phyloP scores from a whole-genome alignment of 1,140 invertebrate species.

The Druon quercuslanigerum region DNA sequence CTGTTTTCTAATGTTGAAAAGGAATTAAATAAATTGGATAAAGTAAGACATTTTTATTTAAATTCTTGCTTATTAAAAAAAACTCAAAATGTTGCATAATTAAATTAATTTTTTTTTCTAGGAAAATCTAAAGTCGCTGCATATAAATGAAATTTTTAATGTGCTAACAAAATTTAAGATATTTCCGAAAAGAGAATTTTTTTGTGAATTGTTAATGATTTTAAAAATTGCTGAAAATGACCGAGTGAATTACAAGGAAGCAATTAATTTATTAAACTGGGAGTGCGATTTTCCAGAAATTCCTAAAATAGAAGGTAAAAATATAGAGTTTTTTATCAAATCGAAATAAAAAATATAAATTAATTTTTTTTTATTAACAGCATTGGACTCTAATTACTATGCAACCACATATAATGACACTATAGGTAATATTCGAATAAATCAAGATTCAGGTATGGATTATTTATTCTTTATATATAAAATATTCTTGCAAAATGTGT shows the following conservation, averaged over 20 bases:
- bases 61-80: slow-evolving; percentile 4
- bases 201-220: slow-evolving; percentile 45
- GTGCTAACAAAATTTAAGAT: slow-evolving; percentile 42
- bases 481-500: not conserved
- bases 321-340: not conserved
- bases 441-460: not conserved
- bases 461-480: not conserved
- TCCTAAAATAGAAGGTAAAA: slow-evolving; percentile 33
- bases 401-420: slow-evolving; percentile 37
- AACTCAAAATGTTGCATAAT: not conserved
- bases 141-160: slow-evolving; percentile 41
- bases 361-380: not conserved
- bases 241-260: slow-evolving; percentile 45
- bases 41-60: slow-evolving; percentile 43
- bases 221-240: slow-evolving; percentile 41
- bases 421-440: not conserved
- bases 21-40: slow-evolving; percentile 42
- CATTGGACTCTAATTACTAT: not conserved
- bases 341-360: not conserved
- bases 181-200: slow-evolving; percentile 36
- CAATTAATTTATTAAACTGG: slow-evolving; percentile 55
- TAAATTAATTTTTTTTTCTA: slow-evolving; percentile 30
- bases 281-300: slow-evolving; percentile 49
- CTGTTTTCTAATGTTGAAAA: slow-evolving; percentile 42
- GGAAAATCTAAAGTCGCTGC: slow-evolving; percentile 22